Conservation (phyloP, 2,797 vertebrate genomes). For the Linurgus olivaceus region DNA sequence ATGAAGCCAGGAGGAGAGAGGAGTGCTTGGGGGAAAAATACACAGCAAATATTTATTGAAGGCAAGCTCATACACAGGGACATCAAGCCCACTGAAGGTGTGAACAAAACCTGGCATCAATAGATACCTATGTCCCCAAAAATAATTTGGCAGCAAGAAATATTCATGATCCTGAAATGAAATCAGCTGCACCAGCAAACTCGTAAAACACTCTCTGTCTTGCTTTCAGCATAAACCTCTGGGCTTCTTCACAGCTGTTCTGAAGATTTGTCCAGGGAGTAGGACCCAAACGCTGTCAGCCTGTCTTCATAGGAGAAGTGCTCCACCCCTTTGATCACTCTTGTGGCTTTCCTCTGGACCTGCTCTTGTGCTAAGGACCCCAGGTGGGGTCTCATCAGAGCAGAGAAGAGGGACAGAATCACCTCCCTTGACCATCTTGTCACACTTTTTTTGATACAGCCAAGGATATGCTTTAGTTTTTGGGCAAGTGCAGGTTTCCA, state of each 20-base stretch:
- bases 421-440: accelerated
- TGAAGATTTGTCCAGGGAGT: not conserved
- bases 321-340: not conserved
- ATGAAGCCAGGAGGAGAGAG: not conserved
- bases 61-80: not conserved
- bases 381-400: not conserved
- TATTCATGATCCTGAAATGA: not conserved
- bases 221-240: not conserved
- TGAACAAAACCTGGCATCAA: not conserved
- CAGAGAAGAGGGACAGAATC: not conserved
- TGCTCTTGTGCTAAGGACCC: not conserved
- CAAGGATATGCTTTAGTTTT: not conserved
- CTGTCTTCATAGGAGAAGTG: not conserved
- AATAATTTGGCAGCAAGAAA: not conserved
- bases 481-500: accelerated
- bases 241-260: not conserved
- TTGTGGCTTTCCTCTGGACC: not conserved
- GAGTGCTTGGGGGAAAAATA: not conserved
- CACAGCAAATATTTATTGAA: not conserved
- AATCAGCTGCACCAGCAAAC: not conserved
- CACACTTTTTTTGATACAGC: not conserved
- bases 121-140: not conserved
- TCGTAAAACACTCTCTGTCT: not conserved
- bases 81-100: not conserved
- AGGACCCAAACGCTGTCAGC: not conserved